Percentiles rank a stretch among this genome's conserved stretches.
Evolutionary conservation across 2,113 vertebrate species (phyloP).

Genomic region (Marmota flaviventris): DNA sequence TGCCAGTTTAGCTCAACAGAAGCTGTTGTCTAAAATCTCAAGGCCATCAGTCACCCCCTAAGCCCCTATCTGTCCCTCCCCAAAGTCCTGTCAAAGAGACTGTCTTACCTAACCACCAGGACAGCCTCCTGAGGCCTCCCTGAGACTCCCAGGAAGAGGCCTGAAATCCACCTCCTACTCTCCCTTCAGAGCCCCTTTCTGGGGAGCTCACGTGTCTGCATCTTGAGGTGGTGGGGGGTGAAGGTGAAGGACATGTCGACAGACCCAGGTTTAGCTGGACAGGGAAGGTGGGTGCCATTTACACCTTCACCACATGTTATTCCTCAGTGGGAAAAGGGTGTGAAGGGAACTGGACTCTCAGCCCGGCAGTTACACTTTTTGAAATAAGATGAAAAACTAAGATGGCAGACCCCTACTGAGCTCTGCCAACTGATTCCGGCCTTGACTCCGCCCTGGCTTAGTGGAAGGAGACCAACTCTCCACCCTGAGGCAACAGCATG

Average conservation of each 20-base stretch:
- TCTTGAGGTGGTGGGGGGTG: not conserved
- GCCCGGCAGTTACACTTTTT: not conserved
- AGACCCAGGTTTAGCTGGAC: not conserved
- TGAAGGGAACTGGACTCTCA: not conserved
- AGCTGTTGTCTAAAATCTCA: not conserved
- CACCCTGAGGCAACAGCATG: not conserved
- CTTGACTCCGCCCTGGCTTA: not conserved
- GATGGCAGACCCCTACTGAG: not conserved
- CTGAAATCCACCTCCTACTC: not conserved
- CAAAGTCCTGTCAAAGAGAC: not conserved
- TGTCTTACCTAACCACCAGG: not conserved
- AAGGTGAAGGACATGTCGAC: not conserved
- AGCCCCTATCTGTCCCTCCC: not conserved
- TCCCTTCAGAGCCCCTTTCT: not conserved
- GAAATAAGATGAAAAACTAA: not conserved
- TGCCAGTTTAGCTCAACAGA: not conserved
- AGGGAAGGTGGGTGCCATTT: not conserved
- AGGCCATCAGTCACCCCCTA: not conserved
- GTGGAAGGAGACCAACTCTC: not conserved
- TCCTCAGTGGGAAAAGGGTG: not conserved
- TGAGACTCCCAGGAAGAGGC: not conserved
- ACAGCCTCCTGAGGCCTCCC: not conserved
- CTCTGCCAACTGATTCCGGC: not conserved
- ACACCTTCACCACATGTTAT: not conserved
- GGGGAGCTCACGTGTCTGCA: too few species aligned